Base-by-base conservation (phyloP, 2,888 invertebrate species). In the Mythimna lalbum region DNA sequence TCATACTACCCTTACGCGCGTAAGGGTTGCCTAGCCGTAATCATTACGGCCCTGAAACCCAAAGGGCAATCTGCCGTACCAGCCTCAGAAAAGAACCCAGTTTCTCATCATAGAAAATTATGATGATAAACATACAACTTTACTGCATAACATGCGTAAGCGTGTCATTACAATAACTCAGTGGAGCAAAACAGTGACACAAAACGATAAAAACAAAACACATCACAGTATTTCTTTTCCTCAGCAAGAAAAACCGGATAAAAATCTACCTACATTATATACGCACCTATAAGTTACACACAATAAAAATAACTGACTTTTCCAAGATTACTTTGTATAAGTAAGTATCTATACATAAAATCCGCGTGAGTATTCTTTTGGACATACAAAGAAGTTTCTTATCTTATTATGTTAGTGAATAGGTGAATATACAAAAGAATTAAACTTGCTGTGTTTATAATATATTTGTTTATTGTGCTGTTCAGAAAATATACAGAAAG, bases 221-320 rank as follows among this genome's bases (percentile, higher is more conserved):
- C 63, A 63, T 57, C 31, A n/a, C 43, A 80, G 65, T 39, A 66
- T 53, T 60, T 59, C n/a, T 19, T 66, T 60, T 69, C 19, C 39
- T 10, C 52, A 50, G 65, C 10, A n/a, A 61, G 60, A 66, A 61
- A 64, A 63, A 27, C 55, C 19, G 50, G 70, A 70, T 68, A 67
- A 60, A 71, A 59, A 77, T 57, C 61, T 68, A 70, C 36, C 52
- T 73, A 77, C 43, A 52, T 43, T 31, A 66, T 64, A 39, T 70
- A 78, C 52, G 63, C 52, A 67, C 71, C 61, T 77, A 76, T 70
- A 77, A 65, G 78, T 78, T 72, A 79, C 68, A 81, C 65, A 61
- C 82, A 78, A 79, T 79, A 78, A 81, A 79, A 81, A 78, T 63
- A 78, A 72, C 68, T 82, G 73, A 79, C 82, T 79, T 72, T 23